Percentiles rank a stretch among this genome's conserved stretches.
phyloP scores from a whole-genome alignment of 2,113 vertebrate species.

The Megaleporinus macrocephalus region DNA sequence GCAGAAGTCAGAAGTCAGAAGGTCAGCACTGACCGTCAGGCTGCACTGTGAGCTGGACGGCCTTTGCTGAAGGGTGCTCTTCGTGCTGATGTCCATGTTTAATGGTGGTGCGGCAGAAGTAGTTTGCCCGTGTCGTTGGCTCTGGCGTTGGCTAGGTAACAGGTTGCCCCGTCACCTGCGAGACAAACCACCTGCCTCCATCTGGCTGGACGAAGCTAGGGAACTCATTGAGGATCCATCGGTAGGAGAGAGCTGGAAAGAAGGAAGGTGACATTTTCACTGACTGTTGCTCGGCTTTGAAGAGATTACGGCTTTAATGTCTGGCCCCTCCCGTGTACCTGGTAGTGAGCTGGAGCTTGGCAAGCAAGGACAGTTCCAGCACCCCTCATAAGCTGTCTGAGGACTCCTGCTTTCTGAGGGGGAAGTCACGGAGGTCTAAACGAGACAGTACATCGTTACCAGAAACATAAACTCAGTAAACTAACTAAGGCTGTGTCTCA shows the following conservation, averaged over 20 bases:
- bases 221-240: constrained; percentile 95
- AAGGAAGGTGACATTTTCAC: not conserved
- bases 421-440: constrained; percentile 91
- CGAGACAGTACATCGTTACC: not conserved
- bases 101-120: constrained; percentile 94
- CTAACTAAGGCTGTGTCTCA: no score
- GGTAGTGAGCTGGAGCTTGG: constrained; percentile 92
- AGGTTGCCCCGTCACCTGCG: constrained; percentile 93
- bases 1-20: not conserved
- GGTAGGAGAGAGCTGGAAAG: constrained; percentile 87
- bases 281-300: not conserved
- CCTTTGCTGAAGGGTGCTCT: constrained; percentile 93
- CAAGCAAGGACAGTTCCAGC: constrained; percentile 88
- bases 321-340: constrained; percentile 70
- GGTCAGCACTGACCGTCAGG: constrained; percentile 81
- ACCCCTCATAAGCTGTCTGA: constrained; percentile 85
- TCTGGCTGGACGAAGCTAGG: constrained; percentile 89
- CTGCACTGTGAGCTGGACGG: constrained; percentile 84
- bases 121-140: constrained; percentile 86
- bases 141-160: constrained; percentile 88
- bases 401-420: constrained; percentile 88
- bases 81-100: constrained; percentile 91
- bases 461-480: no score
- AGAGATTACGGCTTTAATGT: not conserved
- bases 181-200: constrained; percentile 87